Evolutionary conservation across 1,140 invertebrate species (phyloP).

Genomic region (Manduca sexta): DNA sequence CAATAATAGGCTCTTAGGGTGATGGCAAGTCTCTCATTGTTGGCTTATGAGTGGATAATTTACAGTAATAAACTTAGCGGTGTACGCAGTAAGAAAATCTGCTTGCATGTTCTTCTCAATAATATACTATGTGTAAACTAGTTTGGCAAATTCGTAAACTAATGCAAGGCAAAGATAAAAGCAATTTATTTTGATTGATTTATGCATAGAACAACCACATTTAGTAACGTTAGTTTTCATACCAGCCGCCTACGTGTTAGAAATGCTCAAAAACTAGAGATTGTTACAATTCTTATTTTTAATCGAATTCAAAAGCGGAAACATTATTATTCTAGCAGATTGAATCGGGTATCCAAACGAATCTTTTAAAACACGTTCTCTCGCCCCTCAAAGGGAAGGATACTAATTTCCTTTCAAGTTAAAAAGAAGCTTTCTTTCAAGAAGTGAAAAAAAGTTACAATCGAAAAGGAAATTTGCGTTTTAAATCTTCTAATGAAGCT

Average conservation of each 20-base stretch:
- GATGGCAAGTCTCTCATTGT: constrained; percentile 68
- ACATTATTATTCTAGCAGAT: constrained; percentile 55
- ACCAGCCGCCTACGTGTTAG: too few species aligned
- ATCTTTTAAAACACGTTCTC: constrained; percentile 57
- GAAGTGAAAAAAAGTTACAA: constrained; percentile 72
- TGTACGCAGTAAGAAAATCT: constrained; percentile 39
- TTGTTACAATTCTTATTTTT: too few species aligned
- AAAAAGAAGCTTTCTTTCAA: constrained; percentile 69
- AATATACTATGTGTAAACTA: too few species aligned
- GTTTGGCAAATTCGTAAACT: too few species aligned
- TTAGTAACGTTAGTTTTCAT: too few species aligned
- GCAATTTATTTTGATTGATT: too few species aligned
- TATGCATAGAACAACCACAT: too few species aligned
- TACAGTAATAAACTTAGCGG: constrained; percentile 46
- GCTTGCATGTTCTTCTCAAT: background rate
- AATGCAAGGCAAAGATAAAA: too few species aligned
- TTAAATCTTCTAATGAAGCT: constrained; percentile 73
- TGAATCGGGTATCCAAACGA: constrained; percentile 57
- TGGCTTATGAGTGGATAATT: constrained; percentile 64
- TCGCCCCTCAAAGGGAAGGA: constrained; percentile 65
- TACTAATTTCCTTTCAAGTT: constrained; percentile 69
- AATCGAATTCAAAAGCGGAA: constrained; percentile 13
- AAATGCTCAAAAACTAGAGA: too few species aligned
- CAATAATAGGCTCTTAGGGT: constrained; percentile 63
- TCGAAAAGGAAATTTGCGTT: constrained; percentile 73